phyloP scores from a whole-genome alignment of 2,113 vertebrate species.

The Pongo pygmaeus region DNA sequence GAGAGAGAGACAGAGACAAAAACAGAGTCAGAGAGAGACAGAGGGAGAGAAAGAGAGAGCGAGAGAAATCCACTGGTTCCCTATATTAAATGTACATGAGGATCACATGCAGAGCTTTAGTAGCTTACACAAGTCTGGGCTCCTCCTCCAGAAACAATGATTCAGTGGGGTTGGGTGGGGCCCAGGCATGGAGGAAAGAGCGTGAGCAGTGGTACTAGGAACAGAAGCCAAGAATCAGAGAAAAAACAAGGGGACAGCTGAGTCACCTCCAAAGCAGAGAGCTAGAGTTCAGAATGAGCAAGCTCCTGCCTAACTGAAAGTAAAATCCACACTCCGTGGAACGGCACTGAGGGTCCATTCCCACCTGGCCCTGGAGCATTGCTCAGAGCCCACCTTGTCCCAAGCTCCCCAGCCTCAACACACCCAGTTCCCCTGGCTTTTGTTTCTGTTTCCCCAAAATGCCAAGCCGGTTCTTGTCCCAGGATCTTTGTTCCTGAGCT shows the following conservation, averaged over 20 bases:
- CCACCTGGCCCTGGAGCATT: accelerated
- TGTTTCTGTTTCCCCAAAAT: not conserved
- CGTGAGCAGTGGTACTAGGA: not conserved
- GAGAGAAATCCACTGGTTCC: not conserved
- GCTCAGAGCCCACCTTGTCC: not conserved
- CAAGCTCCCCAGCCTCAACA: not conserved
- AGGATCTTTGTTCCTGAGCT: not conserved
- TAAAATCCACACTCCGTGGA: accelerated
- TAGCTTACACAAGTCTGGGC: not conserved
- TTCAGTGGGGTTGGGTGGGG: not conserved
- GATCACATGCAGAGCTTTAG: accelerated
- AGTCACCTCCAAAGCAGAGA: not conserved
- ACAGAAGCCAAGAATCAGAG: not conserved
- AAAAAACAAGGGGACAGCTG: not conserved
- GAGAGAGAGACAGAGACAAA: too few species aligned
- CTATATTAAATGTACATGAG: too few species aligned
- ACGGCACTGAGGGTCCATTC: accelerated
- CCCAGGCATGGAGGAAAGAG: not conserved
- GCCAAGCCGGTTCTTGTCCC: not conserved
- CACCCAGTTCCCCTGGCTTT: not conserved
- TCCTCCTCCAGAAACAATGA: not conserved
- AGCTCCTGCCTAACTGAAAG: not conserved
- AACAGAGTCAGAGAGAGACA: too few species aligned
- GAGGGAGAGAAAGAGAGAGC: not conserved
- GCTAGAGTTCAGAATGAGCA: not conserved